Conservation (phyloP, 2,113 vertebrate genomes). For the Triplophysa dalaica region DNA sequence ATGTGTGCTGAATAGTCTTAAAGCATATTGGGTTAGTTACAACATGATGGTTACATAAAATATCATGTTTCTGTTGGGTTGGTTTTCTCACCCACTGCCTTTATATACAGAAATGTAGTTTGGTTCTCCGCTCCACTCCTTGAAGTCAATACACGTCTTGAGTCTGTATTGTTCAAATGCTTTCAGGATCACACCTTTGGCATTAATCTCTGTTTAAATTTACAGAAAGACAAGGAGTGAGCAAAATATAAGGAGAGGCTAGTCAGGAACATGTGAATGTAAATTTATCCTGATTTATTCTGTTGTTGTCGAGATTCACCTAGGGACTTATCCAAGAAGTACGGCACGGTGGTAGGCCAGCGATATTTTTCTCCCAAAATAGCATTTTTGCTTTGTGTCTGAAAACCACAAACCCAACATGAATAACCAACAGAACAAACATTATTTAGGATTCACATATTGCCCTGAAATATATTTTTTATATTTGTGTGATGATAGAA, state of each 20-base stretch:
- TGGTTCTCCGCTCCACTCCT: conserved; percentile 85
- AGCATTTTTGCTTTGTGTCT: conserved; percentile 72
- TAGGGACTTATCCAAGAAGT: conserved; percentile 82
- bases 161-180: conserved; percentile 91
- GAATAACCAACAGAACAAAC: too few relatives aligned
- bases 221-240: neutral
- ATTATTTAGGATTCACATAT: neutral
- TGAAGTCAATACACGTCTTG: conserved; percentile 94
- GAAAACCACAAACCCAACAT: conserved; percentile 13
- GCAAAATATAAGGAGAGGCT: neutral
- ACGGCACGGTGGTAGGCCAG: conserved; percentile 85
- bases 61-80: too few relatives aligned
- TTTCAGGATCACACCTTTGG: conserved; percentile 88
- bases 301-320: conserved; percentile 2
- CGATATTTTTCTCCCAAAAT: conserved; percentile 80
- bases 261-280: neutral
- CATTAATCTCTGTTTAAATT: conserved; percentile 83
- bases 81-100: conserved; percentile 80
- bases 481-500: neutral
- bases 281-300: neutral
- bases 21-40: too few relatives aligned
- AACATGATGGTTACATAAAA: too few relatives aligned
- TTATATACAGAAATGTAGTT: conserved; percentile 92
- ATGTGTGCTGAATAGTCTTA: too few relatives aligned
- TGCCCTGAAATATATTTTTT: neutral